Base-by-base conservation (phyloP, 2,113 vertebrate species). In the Saccopteryx bilineata region DNA sequence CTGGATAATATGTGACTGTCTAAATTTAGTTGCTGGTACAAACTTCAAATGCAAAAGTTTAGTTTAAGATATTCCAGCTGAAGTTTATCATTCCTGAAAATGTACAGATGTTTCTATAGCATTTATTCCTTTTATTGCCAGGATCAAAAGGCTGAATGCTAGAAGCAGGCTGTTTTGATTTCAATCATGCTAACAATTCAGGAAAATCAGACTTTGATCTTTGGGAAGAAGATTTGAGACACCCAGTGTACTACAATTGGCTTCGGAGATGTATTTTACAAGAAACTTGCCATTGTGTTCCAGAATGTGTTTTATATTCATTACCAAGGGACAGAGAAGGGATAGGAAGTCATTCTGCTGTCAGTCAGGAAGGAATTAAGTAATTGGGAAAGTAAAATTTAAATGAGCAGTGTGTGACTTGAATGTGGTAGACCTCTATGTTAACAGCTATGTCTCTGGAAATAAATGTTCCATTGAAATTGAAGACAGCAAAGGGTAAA, bases 31-130 rank as follows among this genome's bases (percentile, higher is more conserved):
- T 92, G 66, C 58, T 78, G 83, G 23, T 24, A 4, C 87, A 87
- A 97, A 96, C 93, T 98, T 95, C 76, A 98, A 95, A 94, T 71
- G 96, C 4, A 50, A 96, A 96, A 69, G 56, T 71, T 91, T 56
- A 65, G 83, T 96, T 95, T 74, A 81, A 83, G 96, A 96, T 98
- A 81, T 33, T 90, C 69, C 63, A 95, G 0, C 0, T 89, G 18
- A 96, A 93, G 83, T 97, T 97, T 97, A 80, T 84, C n/a, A 23
- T 93, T 75, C 0, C 31, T 95, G 71, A 61, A 76, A 1, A 83
- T 56, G 1, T 9, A 71, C 87, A 95, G 65, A 75, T 97, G 80
- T 94, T 92, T 89, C 74, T 90, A 83, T 31, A 82, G 74, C 46
- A 0, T 5, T 95, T 90, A 85, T 96, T 90, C 78, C 39, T 96